Base-by-base conservation (phyloP, 2,797 vertebrate genomes). In the Rhinogobio ventralis region DNA sequence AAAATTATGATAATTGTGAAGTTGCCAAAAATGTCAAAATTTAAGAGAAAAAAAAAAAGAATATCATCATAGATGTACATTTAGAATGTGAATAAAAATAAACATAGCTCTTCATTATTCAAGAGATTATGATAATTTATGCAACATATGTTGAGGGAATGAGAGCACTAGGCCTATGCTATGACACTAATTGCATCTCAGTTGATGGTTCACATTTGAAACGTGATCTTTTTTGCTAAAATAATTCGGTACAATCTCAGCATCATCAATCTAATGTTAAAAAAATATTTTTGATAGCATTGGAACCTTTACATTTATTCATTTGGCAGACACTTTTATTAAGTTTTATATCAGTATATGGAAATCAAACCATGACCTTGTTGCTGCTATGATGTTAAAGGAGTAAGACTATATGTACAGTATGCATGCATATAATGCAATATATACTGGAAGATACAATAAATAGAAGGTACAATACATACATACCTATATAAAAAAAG, bases 51-150 rank as follows among this genome's bases (percentile, higher is more conserved):
- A 13, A 3, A n/a, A 13, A 42, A 30, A 13, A 45, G 0, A 42
- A 45, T 28, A 11, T 13, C 20, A 55, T 55, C 49, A 55, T 74
- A 45, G 10, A 45, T n/a, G 55, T 81, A n/a, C 46, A 19, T 53
- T 25, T 15, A 39, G 0, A 68, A 53, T 53, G 17, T 15, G n/a
- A 39, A 23, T 10, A 25, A 53, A 69, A 69, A 69, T 71, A 81
- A 60, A 45, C 30, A 42, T 51, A 53, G 10, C 51, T 45, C 33
- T 17, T 71, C 14, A 69, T 69, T 69, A 69, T 55, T 81, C 66
- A 69, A 20, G 49, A 55, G 66, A 39, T 51, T 39, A 33, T 49
- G 77, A 49, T 67, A 4, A 55, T 45, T 57, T 71, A 81, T 71
- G 49, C 64, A 36, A 79, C 28, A 39, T 68, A 39, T 68, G 51